Evolutionary conservation across 2,797 vertebrate genomes (phyloP).

Genomic region (Cyprinella venusta): DNA sequence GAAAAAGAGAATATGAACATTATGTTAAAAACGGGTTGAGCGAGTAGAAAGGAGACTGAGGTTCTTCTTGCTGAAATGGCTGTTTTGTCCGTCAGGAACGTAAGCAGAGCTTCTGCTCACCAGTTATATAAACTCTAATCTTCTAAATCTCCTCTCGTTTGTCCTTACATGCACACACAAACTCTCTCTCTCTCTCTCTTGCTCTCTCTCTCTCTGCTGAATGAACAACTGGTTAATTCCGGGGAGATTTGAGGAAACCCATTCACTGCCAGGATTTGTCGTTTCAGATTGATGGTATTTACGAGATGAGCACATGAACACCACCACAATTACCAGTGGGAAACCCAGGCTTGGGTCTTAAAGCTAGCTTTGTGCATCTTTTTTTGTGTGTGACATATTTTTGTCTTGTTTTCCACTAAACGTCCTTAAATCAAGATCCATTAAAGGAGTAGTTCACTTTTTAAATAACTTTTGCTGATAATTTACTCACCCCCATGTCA

Average conservation of each 20-base stretch:
- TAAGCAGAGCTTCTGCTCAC: slow-evolving; percentile 14
- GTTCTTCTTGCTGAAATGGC: slow-evolving; percentile 1
- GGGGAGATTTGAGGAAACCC: slow-evolving; percentile 10
- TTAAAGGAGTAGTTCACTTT: no score
- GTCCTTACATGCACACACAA: slow-evolving; percentile 40
- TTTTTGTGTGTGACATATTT: no score
- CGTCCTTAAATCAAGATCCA: neutral
- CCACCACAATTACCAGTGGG: neutral
- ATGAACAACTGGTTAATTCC: slow-evolving; percentile 22
- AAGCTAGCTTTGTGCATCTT: neutral
- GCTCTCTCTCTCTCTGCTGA: no score
- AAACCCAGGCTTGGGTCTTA: neutral
- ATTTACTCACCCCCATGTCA: no score
- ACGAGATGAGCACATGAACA: slow-evolving; percentile 1
- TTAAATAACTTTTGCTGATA: no score
- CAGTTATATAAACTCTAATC: slow-evolving; percentile 59
- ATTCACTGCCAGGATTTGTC: neutral
- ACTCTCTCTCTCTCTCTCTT: slow-evolving; percentile 1
- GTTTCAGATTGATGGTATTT: neutral
- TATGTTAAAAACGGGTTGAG: slow-evolving; percentile 11
- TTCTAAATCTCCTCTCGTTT: slow-evolving; percentile 54
- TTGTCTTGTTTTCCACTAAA: neutral
- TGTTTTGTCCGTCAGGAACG: neutral
- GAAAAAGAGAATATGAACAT: slow-evolving; percentile 8
- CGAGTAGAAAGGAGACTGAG: neutral